Evolutionary conservation across 2,113 vertebrate genomes (phyloP), one percentile per base, ranked within the genome.

Genomic region (Sphyrna mokarran): DNA sequence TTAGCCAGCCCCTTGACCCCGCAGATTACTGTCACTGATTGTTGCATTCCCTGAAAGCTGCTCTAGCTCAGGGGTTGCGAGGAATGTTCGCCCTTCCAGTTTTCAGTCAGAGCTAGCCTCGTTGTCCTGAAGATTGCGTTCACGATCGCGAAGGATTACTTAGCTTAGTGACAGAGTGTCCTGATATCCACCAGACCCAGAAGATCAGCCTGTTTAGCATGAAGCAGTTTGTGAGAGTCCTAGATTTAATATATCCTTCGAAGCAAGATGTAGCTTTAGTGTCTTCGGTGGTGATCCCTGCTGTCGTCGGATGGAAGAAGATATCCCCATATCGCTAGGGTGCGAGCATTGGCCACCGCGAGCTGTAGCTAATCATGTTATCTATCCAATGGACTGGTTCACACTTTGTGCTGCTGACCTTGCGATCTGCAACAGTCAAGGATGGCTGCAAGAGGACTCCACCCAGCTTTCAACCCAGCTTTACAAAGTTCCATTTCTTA

Each of bases 351-450:
- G 89, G 89, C 61, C 89, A 66, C 22, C 89, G 89, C 89, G 37
- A 93, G 37, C 89, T 10, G 54, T 68, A 93, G 61, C 33, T 58
- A 93, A 93, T 93, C 89, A 93, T 68, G 33, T 91, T 93, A 68
- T 68, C 89, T 72, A 48, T 95, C 68, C 69, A 70, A 76, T 72
- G 94, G 94, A 95, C 94, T 95, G 94, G 43, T 95, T 95, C 69
- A 95, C 69, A 70, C 94, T 70, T 70, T 93, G 89, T 94, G 94
- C 94, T 54, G 94, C 94, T 95, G 94, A 95, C 94, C 94, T 95
- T 95, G 69, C 54, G 94, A 95, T 26, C 94, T 95, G 94, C 94
- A 95, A 95, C 94, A 40, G 94, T 95, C 94, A 72, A 76, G 94
- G 94, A 70, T 95, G 68, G 94, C 94, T 95, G 94, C 94, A 26